These are phyloP conservation scores for Caenorhabditis sinica DNA, from an alignment of 2,888 invertebrate genomes.

Conservation along the genomic window DNA sequence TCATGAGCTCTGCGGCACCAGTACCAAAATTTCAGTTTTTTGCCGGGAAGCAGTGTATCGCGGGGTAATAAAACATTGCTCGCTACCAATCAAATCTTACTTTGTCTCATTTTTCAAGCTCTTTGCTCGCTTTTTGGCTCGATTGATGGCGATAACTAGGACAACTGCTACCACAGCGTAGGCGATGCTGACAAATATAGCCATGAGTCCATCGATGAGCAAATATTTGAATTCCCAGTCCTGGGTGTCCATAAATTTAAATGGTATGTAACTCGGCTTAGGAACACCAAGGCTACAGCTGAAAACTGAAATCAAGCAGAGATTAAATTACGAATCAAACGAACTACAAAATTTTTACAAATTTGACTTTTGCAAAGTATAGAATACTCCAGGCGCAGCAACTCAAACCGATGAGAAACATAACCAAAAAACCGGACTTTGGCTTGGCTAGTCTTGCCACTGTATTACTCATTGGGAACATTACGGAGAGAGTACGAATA, in stretches of 20 bases:
- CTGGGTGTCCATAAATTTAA: not conserved
- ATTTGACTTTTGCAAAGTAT: not conserved
- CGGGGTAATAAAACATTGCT: too few relatives aligned
- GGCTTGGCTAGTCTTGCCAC: not conserved
- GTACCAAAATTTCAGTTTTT: too few relatives aligned
- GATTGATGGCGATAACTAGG: not conserved
- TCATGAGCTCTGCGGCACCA: too few relatives aligned
- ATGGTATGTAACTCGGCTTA: not conserved
- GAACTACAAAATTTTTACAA: not conserved
- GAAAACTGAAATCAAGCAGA: not conserved
- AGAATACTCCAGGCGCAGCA: not conserved
- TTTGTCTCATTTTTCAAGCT: not conserved
- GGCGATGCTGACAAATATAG: not conserved
- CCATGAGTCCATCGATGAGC: conserved; percentile 3
- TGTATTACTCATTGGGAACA: not conserved
- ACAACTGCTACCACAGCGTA: not conserved
- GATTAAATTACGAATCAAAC: not conserved
- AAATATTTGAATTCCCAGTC: not conserved
- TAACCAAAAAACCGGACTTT: not conserved
- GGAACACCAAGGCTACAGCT: not conserved
- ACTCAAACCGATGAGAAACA: not conserved
- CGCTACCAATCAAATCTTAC: not conserved
- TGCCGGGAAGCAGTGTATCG: too few relatives aligned
- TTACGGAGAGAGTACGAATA: not conserved
- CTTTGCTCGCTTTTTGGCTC: not conserved